Base-by-base conservation (phyloP, 2,113 vertebrate species). In the Murina feae region DNA sequence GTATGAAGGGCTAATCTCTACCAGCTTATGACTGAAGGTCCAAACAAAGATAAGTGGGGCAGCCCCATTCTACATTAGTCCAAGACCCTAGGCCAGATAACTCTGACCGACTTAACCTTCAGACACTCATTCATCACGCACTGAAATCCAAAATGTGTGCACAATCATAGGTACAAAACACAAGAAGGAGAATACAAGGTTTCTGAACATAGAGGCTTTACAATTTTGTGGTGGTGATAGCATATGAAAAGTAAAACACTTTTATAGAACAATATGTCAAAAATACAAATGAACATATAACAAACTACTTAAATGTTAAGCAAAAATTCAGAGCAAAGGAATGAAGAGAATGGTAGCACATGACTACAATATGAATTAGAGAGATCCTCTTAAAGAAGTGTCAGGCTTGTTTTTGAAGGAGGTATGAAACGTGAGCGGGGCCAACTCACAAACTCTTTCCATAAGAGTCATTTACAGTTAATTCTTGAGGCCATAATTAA, bases 261-360 rank as follows among this genome's bases (percentile, higher is more conserved):
- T 39, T 82, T 35, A 63, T 0, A 89, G 30, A 83, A 68, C 49
- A 86, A 91, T 18, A 21, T 42, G 78, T 17, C 18, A 76, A 47
- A 95, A 76, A 35, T 21, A 76, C 37, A 80, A 65, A 66, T 35
- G 42, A 75, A 71, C 8, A 75, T 8, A 10, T 25, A 94, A 78
- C 28, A 71, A 90, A 76, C 32, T 30, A 44, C 55, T 16, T 69
- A 76, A 81, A 76, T 39, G 14, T 51, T 53, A 74, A 89, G 23
- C 39, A 93, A 89, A 89, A 75, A 84, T 25, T 76, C 71, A 85
- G 35, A 93, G 83, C 37, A 89, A 90, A 88, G 47, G 21, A 82
- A 92, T 65, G 20, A 69, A 63, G 49, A 93, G 30, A 91, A 86
- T 30, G 49, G 51, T 17, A 68, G 35, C 39, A 69, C 42, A 39